Base-by-base conservation (phyloP, 2,888 invertebrate species). In the Temnothorax unifasciatus region DNA sequence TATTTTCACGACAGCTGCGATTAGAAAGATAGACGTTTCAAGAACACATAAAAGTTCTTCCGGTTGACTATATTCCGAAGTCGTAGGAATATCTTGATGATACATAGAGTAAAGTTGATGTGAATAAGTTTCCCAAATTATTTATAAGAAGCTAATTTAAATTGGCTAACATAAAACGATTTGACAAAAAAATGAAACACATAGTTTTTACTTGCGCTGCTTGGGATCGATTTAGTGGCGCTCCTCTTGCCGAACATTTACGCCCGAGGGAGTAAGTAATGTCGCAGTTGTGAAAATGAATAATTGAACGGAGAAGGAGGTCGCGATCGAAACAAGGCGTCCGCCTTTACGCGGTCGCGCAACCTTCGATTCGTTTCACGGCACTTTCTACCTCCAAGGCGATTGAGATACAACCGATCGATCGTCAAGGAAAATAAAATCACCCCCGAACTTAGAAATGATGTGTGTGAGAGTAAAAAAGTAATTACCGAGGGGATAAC, bases 351-450 rank as follows among this genome's bases (percentile, higher is more conserved):
- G 84, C 34, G 34, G 5, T 87, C 87, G 83, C 85, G 83, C 84
- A 88, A 85, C 90, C 89, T 90, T 89, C 89, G 88, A 81, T 85
- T 88, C 57, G 84, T 85, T 89, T 82, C 87, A 83, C 75, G 85
- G 87, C 73, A 90, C 90, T 90, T 90, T 90, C 90, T 90, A 90
- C 90, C 88, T 90, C 81, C 88, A 86, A 90, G 90, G 90, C 89
- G 86, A 90, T 90, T 88, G 87, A 83, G 71, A 57, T 29, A 29
- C 68, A 25, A 52, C 52, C 29, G 34, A 41, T 73, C 44, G 18
- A 25, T n/a, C 9, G 47, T n/a, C 21, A n/a, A 47, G 11, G 21
- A n/a, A 57, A 61, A 79, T 47, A 71, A 73, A 79, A 59, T 47
- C 47, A 59, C 59, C 44, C 76, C 5, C n/a, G n/a, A 47, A 63